Percentiles rank a stretch among this genome's conserved stretches.
Conservation (phyloP, 2,888 invertebrate genomes). For the Pantelozetes paolii region DNA sequence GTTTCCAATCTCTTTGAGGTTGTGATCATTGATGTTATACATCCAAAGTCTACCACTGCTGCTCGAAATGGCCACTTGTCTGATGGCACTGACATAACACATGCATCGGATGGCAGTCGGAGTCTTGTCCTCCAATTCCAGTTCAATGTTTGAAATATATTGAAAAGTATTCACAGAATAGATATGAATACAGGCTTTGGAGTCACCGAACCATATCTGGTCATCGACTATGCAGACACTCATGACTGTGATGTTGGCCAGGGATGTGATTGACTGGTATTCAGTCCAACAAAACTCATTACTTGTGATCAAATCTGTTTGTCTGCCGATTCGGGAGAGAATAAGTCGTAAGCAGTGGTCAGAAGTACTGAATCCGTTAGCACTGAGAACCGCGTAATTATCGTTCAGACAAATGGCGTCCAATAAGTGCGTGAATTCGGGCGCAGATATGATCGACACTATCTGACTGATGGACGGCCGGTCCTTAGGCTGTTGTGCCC, state of each 20-base stretch:
- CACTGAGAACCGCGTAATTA: conserved; percentile 39
- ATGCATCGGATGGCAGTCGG: conserved; percentile 64
- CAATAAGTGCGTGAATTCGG: conserved; percentile 83
- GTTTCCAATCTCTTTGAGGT: conserved; percentile 47
- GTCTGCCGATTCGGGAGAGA: conserved; percentile 50
- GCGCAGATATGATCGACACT: conserved; percentile 82
- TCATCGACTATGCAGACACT: conserved; percentile 71
- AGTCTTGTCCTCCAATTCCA: conserved; percentile 63
- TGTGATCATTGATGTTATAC: conserved; percentile 55
- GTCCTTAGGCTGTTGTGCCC: conserved; percentile 73
- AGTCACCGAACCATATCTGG: conserved; percentile 85
- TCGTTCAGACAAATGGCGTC: conserved; percentile 69
- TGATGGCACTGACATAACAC: conserved; percentile 63
- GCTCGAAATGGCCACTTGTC: conserved; percentile 74
- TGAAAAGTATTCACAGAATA: conserved; percentile 57
- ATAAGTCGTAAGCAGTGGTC: conserved; percentile 44
- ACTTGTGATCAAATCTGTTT: conserved; percentile 51
- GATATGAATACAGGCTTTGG: conserved; percentile 74
- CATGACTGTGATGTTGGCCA: conserved; percentile 50
- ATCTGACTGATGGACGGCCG: conserved; percentile 92
- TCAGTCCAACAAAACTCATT: conserved; percentile 52
- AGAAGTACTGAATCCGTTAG: conserved; percentile 22
- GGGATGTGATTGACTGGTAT: conserved; percentile 49
- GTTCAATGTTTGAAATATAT: conserved; percentile 46
- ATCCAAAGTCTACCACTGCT: conserved; percentile 72